These are phyloP conservation scores for Euphydryas editha DNA, from an alignment of 2,888 invertebrate genomes.

Conservation along the genomic window DNA sequence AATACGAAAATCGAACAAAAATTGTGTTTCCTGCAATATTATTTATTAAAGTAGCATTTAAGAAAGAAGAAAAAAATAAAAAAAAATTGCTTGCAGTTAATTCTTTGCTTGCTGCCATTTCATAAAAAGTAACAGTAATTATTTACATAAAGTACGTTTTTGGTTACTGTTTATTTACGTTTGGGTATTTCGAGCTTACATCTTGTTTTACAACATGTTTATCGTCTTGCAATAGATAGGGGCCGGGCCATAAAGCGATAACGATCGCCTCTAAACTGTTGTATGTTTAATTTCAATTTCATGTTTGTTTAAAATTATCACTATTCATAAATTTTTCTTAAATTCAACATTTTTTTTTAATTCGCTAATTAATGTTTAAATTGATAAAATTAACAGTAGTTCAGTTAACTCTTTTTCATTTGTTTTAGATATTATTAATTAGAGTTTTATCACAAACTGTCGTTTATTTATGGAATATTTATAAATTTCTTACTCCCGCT, in stretches of 20 bases:
- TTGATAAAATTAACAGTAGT: too few relatives aligned
- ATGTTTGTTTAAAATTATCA: constrained; percentile 18
- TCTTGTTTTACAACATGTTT: constrained; percentile 72
- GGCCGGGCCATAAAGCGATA: constrained; percentile 65
- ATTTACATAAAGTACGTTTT: constrained; percentile 36
- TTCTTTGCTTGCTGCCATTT: constrained; percentile 1
- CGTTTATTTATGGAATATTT: too few relatives aligned
- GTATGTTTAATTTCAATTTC: constrained; percentile 57
- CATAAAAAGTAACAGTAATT: constrained; percentile 27
- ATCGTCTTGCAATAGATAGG: constrained; percentile 63
- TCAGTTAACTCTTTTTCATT: too few relatives aligned
- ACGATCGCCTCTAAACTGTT: constrained; percentile 58
- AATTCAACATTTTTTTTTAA: neutral
- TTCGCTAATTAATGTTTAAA: neutral
- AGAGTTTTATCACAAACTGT: too few relatives aligned
- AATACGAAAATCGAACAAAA: neutral
- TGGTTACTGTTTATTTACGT: constrained; percentile 62
- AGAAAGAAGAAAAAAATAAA: neutral
- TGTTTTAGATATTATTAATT: too few relatives aligned
- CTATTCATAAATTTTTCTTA: neutral
- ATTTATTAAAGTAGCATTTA: constrained; percentile 3
- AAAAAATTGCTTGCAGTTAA: neutral
- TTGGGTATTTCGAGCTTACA: constrained; percentile 65
- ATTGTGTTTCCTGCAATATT: constrained; percentile 3
- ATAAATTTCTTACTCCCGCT: too few relatives aligned